phyloP scores from a whole-genome alignment of 2,113 vertebrate genomes.

The Tylochromis polylepis region DNA sequence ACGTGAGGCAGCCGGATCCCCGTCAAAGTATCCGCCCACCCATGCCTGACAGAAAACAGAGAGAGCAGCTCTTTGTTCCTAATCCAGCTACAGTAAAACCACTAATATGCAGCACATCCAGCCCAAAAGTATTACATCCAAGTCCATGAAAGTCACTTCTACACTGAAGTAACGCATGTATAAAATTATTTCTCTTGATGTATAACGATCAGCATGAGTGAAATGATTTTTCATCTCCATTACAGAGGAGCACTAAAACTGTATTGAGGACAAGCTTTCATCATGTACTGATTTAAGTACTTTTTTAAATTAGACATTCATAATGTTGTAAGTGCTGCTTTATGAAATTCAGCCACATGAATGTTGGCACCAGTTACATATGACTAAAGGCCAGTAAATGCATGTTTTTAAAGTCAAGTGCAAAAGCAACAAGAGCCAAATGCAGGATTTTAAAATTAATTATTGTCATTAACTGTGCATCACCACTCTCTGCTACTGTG shows the following conservation, averaged over 20 bases:
- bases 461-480: background rate
- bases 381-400: background rate
- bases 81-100: background rate
- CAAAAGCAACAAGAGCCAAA: background rate
- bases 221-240: background rate
- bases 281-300: background rate
- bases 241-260: background rate
- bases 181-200: background rate
- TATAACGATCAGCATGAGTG: background rate
- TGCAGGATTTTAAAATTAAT: background rate
- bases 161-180: rapidly evolving
- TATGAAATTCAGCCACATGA: background rate
- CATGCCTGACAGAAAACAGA: conserved; percentile 76
- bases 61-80: conserved; percentile 3
- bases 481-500: background rate
- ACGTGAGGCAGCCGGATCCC: conserved; percentile 88
- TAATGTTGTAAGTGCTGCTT: background rate
- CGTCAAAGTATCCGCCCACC: conserved; percentile 88
- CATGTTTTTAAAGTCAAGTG: background rate
- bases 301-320: background rate
- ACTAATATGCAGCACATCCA: background rate
- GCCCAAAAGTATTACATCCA: background rate
- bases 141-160: background rate
- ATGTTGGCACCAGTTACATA: background rate
- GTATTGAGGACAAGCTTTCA: background rate